Evolutionary conservation across 2,113 vertebrate genomes (phyloP), one percentile per base, ranked within the genome.

Genomic region (Rhadina sibilatrix): DNA sequence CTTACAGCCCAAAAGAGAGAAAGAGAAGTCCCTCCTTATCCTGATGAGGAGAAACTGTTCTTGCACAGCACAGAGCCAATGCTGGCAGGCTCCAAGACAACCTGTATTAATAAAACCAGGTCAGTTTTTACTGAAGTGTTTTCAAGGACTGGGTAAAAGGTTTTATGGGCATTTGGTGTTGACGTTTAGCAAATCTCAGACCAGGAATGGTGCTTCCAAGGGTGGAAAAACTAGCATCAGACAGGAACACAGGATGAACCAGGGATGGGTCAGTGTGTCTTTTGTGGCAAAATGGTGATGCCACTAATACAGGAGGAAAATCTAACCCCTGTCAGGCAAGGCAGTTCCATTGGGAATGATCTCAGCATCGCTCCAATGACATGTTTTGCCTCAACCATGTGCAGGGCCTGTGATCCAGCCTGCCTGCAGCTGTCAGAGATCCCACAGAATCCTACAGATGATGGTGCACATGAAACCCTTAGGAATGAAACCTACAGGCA

Each of bases 381-480:
- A 2, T 1, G 0, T 52, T 72, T 21, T 27, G 28, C 30, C 25
- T 10, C 0, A 0, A n/a, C 49, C 27, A 14, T 0, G 1, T 57
- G 64, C 5, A 9, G 44, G 16, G 11, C n/a, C 28, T 4, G 1
- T 18, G 27, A 59, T 24, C 65, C 64, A 68, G 30, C 23, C 52
- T 25, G 24, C 33, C 28, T 3, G 0, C 0, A 1, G 31, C 56
- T 57, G n/a, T 28, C 1, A 5, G 61, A 37, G 37, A 18, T 20
- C 42, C 57, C 21, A 2, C 1, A 0, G 70, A 42, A 31, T 50
- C 44, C n/a, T 42, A 49, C 27, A 21, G 4, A n/a, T 0, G 0
- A 56, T 3, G 3, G 47, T 8, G 38, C 54, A 65, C 1, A 0
- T 12, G 28, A 35, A 59, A 64, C 8, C 44, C 24, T 74, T 3